Conservation (phyloP, 2,888 invertebrate species). For the Latheticus oryzae region DNA sequence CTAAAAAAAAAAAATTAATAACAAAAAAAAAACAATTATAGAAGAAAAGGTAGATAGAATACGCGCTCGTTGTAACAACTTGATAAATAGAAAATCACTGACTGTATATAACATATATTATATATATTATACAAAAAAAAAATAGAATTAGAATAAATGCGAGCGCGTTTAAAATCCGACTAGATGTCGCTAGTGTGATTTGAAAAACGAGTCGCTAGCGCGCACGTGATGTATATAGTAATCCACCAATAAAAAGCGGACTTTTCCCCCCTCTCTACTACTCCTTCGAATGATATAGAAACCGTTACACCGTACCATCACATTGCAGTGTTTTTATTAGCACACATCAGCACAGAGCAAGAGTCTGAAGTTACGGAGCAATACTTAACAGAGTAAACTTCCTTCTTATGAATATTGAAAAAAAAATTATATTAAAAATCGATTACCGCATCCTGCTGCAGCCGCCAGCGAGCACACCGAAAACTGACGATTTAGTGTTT, state of each 20-base stretch:
- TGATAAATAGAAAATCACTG: conserved; percentile 53
- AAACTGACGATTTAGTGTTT: conserved; percentile 50
- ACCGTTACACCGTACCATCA: conserved; percentile 58
- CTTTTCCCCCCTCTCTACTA: no score
- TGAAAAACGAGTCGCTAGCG: conserved; percentile 38
- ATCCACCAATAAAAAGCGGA: conserved; percentile 38
- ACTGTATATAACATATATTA: conserved; percentile 59
- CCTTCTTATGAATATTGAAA: conserved; percentile 62
- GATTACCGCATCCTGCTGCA: conserved; percentile 53
- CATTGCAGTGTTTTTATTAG: conserved; percentile 60
- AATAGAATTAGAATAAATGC: conserved; percentile 45
- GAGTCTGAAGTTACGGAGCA: conserved; percentile 62
- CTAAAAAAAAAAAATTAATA: conserved; percentile 65
- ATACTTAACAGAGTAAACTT: conserved; percentile 55
- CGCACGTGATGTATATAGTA: conserved; percentile 56
- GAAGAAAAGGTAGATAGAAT: conserved; percentile 55
- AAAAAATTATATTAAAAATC: no score
- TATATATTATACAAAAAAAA: conserved; percentile 42
- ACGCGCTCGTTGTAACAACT: conserved; percentile 64
- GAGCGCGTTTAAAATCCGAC: conserved; percentile 45
- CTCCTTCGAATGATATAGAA: no score
- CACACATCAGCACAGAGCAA: conserved; percentile 63
- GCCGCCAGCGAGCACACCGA: conserved; percentile 55
- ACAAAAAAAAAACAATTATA: conserved; percentile 58
- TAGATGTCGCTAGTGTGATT: conserved; percentile 1